Evolutionary conservation across 2,888 invertebrate species (phyloP).

Genomic region (Xanthia icteritia): DNA sequence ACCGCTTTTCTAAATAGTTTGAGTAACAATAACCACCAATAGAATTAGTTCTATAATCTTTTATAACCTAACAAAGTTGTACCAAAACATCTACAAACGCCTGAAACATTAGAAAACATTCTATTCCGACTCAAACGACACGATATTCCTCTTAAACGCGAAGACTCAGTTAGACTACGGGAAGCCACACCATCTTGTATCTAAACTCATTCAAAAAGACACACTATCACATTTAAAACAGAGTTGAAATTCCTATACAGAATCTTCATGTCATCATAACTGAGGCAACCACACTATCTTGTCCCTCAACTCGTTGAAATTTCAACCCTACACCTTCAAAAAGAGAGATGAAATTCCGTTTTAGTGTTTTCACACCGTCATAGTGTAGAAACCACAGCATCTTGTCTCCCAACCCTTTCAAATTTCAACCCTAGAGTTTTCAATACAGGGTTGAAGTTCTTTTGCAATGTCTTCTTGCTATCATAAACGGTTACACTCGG

Average conservation of each 20-base stretch:
- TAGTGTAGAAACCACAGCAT: constrained; percentile 19
- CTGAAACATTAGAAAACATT: constrained; percentile 57
- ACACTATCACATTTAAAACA: neutral
- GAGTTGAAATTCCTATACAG: neutral
- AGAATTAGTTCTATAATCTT: neutral
- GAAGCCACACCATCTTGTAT: constrained; percentile 31
- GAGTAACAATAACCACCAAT: neutral
- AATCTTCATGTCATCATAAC: constrained; percentile 1
- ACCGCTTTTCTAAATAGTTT: neutral
- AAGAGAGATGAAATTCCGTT: constrained; percentile 4
- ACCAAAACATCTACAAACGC: constrained; percentile 34
- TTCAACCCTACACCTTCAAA: neutral
- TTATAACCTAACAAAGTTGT: neutral
- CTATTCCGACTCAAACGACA: constrained; percentile 57
- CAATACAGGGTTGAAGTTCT: constrained; percentile 3
- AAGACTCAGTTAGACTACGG: constrained; percentile 58
- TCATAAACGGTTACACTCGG: constrained; percentile 62
- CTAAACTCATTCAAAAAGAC: constrained; percentile 6
- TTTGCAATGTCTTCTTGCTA: neutral
- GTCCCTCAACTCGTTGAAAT: neutral
- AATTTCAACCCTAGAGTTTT: neutral
- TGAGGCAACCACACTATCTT: constrained; percentile 16
- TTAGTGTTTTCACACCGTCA: neutral
- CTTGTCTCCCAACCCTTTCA: neutral
- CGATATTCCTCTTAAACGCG: constrained; percentile 61